Evolutionary conservation across 1,140 invertebrate genomes (phyloP).

Genomic region (Anoplolepis gracilipes): DNA sequence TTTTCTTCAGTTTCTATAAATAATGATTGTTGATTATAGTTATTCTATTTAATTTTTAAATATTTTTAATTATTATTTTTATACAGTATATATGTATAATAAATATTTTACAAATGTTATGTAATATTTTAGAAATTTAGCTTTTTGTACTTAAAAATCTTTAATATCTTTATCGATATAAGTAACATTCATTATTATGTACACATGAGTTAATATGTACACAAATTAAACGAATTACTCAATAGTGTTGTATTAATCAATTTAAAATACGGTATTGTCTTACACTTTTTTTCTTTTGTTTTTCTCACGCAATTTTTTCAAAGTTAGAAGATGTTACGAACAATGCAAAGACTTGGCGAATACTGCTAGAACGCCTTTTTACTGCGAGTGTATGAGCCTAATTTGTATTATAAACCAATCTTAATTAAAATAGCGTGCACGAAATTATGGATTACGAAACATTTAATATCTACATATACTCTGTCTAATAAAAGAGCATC

Average conservation of each 20-base stretch:
- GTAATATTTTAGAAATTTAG: background rate
- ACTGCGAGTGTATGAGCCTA: background rate
- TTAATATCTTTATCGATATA: background rate
- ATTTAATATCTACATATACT: background rate
- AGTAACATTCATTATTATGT: background rate
- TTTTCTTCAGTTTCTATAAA: background rate
- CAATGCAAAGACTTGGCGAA: background rate
- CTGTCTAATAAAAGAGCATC: too few relatives aligned
- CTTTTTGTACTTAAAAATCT: background rate
- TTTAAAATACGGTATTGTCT: background rate
- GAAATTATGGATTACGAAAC: conserved; percentile 5
- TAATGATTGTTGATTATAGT: background rate
- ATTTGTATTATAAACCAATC: conserved; percentile 23
- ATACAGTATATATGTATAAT: background rate
- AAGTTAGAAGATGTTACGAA: background rate
- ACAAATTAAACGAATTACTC: background rate
- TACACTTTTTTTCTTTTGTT: background rate
- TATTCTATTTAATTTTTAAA: background rate
- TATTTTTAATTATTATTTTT: background rate
- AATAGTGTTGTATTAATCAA: background rate
- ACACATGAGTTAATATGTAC: background rate
- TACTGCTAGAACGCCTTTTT: background rate
- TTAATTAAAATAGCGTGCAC: background rate
- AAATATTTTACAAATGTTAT: background rate
- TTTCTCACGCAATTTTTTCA: background rate